Evolutionary conservation across 1,140 invertebrate genomes (phyloP).

Genomic region (Scaptodrosophila lebanonensis): DNA sequence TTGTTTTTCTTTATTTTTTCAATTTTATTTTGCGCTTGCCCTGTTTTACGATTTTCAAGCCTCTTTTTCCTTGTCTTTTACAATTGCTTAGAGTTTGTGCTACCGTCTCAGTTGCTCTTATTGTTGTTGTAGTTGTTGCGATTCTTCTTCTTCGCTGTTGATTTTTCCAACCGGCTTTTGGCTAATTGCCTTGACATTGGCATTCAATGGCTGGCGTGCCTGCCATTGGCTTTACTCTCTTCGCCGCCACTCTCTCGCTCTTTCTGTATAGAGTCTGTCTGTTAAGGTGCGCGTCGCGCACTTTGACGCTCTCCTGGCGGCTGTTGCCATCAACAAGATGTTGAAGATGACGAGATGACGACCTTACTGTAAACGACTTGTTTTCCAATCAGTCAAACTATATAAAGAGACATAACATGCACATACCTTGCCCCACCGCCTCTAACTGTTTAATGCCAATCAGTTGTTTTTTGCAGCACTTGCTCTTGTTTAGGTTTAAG

Average conservation of each 20-base stretch:
- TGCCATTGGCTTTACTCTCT: slow-evolving; percentile 4
- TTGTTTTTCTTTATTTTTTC: slow-evolving; percentile 9
- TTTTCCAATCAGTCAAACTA: no score
- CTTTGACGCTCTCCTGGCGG: no score
- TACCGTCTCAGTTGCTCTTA: slow-evolving; percentile 13
- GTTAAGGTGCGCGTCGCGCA: no score
- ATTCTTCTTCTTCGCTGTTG: slow-evolving; percentile 28
- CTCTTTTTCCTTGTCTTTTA: not conserved
- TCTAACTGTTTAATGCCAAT: no score
- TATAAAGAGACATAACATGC: no score
- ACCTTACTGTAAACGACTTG: no score
- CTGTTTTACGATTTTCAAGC: slow-evolving; percentile 37
- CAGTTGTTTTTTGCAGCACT: no score
- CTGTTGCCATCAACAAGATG: no score
- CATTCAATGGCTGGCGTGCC: slow-evolving; percentile 39
- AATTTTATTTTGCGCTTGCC: slow-evolving; percentile 38
- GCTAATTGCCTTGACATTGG: slow-evolving; percentile 74
- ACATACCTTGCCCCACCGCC: no score
- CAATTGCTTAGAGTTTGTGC: slow-evolving; percentile 17
- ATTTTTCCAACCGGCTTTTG: slow-evolving; percentile 73
- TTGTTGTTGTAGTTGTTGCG: slow-evolving; percentile 58
- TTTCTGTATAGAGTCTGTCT: slow-evolving; percentile 11
- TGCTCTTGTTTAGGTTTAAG: no score
- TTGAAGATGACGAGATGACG: no score
- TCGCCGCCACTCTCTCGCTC: not conserved